These are phyloP conservation scores for Oxyruncus cristatus DNA, from an alignment of 2,113 vertebrate species.

Conservation along the genomic window DNA sequence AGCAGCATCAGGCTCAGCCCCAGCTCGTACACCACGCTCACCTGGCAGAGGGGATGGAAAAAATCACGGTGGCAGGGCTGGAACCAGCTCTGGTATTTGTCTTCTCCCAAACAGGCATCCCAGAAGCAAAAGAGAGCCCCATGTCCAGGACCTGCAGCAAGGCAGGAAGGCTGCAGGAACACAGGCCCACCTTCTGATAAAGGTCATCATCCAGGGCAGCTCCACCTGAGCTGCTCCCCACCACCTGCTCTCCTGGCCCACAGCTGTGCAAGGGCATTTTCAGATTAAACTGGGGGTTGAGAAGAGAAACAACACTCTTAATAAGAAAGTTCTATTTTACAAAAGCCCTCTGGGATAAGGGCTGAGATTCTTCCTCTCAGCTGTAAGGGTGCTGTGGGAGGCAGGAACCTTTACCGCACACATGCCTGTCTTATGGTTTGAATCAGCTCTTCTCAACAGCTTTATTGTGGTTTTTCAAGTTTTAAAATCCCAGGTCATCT, in stretches of 20 bases:
- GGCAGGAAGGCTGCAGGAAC: neutral
- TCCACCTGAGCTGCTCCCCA: neutral
- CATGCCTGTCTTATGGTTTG: rapidly evolving
- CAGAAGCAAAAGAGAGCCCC: neutral
- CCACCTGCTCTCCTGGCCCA: neutral
- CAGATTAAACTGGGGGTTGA: neutral
- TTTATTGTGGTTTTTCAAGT: neutral
- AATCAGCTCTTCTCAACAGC: neutral
- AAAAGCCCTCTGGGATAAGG: neutral
- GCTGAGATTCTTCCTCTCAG: neutral
- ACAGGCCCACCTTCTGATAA: rapidly evolving
- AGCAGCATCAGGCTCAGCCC: neutral
- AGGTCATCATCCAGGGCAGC: neutral
- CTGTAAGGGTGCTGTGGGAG: neutral
- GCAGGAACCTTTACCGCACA: neutral
- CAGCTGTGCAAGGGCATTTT: neutral
- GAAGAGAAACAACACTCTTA: neutral
- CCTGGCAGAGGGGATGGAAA: neutral
- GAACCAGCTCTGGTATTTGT: neutral
- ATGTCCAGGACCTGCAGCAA: neutral
- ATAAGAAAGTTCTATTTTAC: neutral
- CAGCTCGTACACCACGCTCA: rapidly evolving
- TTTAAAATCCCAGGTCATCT: neutral
- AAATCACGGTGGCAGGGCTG: neutral
- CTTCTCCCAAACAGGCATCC: neutral